phyloP scores from a whole-genome alignment of 2,113 vertebrate genomes.

The Dinomys branickii region DNA sequence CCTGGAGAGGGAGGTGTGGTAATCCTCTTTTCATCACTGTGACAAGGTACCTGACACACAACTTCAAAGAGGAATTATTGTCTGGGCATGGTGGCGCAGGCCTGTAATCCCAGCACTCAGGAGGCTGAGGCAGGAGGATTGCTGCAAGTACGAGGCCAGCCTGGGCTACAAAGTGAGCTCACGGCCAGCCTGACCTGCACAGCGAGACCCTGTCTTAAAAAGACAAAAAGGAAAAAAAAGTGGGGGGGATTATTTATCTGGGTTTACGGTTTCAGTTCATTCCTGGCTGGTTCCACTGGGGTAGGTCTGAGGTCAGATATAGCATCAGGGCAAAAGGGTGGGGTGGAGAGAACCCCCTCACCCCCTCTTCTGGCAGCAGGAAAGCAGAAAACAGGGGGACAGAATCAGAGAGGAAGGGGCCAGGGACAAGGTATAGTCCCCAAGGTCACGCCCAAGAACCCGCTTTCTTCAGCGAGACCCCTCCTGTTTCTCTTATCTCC shows the following conservation, averaged over 20 bases:
- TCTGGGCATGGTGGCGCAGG: no score
- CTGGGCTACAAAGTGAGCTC: no score
- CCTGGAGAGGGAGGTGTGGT: accelerated
- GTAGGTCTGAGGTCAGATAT: neutral
- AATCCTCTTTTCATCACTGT: neutral
- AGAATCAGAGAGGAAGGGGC: neutral
- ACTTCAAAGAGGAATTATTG: neutral
- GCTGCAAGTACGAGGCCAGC: no score
- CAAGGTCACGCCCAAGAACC: neutral
- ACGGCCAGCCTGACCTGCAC: no score
- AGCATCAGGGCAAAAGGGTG: neutral
- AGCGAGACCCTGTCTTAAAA: no score
- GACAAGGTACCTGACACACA: neutral
- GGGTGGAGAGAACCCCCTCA: neutral
- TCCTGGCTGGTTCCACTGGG: neutral
- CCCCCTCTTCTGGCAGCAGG: neutral
- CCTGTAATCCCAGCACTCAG: no score
- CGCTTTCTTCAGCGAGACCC: neutral
- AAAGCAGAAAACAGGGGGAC: neutral
- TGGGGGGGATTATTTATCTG: neutral
- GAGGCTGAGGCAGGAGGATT: no score
- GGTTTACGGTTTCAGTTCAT: neutral
- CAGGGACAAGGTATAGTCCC: neutral
- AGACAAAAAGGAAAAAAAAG: no score
- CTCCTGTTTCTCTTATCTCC: neutral